These are phyloP conservation scores for Hypercompe scribonia DNA, from an alignment of 2,888 invertebrate genomes.

Conservation along the genomic window DNA sequence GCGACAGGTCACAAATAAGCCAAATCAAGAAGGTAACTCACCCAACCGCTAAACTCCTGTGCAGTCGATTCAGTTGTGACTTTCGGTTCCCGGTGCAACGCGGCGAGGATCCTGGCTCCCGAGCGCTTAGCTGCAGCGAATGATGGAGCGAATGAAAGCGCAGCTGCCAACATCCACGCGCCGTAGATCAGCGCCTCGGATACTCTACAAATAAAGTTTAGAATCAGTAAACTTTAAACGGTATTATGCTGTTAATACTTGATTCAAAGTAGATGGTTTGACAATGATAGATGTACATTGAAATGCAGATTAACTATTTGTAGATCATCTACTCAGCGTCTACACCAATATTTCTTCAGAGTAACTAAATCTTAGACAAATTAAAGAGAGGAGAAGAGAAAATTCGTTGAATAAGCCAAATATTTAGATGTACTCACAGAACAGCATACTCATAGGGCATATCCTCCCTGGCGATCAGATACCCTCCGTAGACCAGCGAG, in stretches of 20 bases:
- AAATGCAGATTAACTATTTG: not conserved
- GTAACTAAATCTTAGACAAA: not conserved
- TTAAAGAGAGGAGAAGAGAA: not conserved
- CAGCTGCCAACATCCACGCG: constrained; percentile 93
- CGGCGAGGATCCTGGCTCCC: constrained; percentile 88
- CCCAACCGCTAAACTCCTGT: constrained; percentile 65
- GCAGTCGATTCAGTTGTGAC: constrained; percentile 68
- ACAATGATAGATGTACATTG: not conserved
- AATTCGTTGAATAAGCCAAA: too few species aligned
- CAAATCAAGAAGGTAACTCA: constrained; percentile 45
- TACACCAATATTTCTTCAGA: too few species aligned
- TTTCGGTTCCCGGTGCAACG: constrained; percentile 78
- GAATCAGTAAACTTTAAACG: not conserved
- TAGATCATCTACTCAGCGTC: not conserved
- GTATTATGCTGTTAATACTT: not conserved
- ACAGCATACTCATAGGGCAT: constrained; percentile 89
- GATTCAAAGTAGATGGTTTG: not conserved
- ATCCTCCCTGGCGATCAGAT: constrained; percentile 87
- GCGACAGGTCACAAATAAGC: not conserved
- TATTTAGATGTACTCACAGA: constrained; percentile 80
- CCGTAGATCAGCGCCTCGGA: constrained; percentile 92
- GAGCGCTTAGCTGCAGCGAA: constrained; percentile 90
- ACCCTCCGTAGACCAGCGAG: constrained; percentile 90
- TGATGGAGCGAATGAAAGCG: constrained; percentile 91
- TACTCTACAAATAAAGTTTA: constrained; percentile 79